Conservation (phyloP, 2,888 invertebrate genomes). For the Conistra vaccinii region DNA sequence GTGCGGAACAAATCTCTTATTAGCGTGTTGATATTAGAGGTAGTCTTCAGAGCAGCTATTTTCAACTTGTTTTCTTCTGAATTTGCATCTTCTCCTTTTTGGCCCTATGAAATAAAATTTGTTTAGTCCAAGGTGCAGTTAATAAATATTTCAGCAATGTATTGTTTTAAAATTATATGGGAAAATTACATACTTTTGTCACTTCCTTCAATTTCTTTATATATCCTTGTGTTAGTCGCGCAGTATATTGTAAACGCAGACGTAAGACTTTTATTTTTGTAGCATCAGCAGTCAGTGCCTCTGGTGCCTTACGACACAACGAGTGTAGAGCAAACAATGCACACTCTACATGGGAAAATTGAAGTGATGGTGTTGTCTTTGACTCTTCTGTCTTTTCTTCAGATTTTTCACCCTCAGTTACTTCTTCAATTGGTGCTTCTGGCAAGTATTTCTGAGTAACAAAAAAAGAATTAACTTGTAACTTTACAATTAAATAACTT, state of each 20-base stretch:
- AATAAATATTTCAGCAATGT: background rate
- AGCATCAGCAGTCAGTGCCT: conserved; percentile 93
- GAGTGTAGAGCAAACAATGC: conserved; percentile 95
- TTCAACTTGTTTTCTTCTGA: conserved; percentile 95
- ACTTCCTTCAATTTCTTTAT: conserved; percentile 93
- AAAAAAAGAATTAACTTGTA: conserved; percentile 6
- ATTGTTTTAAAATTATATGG: background rate
- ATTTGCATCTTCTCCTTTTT: conserved; percentile 93
- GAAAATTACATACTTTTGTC: conserved; percentile 81
- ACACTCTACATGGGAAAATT: conserved; percentile 98
- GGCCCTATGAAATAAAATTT: conserved; percentile 88
- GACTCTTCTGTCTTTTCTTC: conserved; percentile 80
- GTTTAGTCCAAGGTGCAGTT: conserved; percentile 13
- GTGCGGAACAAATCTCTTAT: conserved; percentile 98
- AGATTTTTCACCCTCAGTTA: conserved; percentile 85
- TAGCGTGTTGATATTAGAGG: conserved; percentile 97
- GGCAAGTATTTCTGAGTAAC: conserved; percentile 95
- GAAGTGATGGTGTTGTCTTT: conserved; percentile 94
- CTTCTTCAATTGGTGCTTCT: conserved; percentile 93
- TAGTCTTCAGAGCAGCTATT: conserved; percentile 96
- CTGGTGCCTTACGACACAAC: conserved; percentile 94
- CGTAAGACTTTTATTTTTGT: conserved; percentile 95
- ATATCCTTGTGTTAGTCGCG: conserved; percentile 96
- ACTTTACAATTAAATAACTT: background rate
- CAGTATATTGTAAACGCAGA: conserved; percentile 97